Base-by-base conservation (phyloP, 2,113 vertebrate genomes). In the Apaloderma vittatum region DNA sequence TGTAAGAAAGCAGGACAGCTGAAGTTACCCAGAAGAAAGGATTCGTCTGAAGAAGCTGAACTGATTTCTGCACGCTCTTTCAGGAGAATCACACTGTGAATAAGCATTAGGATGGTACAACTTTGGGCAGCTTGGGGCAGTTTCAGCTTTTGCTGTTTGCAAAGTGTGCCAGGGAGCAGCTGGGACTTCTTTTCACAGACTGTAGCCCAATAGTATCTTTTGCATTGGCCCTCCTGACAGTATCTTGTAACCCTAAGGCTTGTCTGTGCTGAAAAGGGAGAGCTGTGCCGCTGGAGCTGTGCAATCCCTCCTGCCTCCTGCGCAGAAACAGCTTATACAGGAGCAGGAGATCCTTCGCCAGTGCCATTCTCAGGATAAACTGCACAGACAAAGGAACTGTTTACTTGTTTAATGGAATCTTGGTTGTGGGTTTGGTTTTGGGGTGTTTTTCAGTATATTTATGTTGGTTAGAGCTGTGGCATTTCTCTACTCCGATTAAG, bases 351-450 rank as follows among this genome's bases (percentile, higher is more conserved):
- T 59, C 23, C n/a, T 91, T 62, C 85, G 70, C 62, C 43, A 27
- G 32, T 36, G 27, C 18, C 12, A 17, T 52, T 78, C 57, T 67
- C 49, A 78, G 61, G 32, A 62, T 15, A 84, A 79, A 12, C 67
- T 61, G 24, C n/a, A 66, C 15, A 78, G 72, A 20, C 26, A 82
- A 73, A 85, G 17, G 57, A n/a, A 9, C 19, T 46, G 10, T 67
- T 93, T 88, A 70, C n/a, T 66, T 85, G 29, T 75, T 91, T 82
- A 93, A 88, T 68, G 6, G 29, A 75, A 30, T 62, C 23, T 68
- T 40, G 40, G 40, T 40, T 40, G 40, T 40, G 40, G 40, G 40
- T 40, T 40, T 40, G 40, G 8, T 27, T 76, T 30, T 1, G 14
- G 13, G 37, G 13, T 2, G 15, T 3, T 59, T 83, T 58, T 76